Conservation (phyloP, 2,797 vertebrate species). For the Syndactyla subalaris region DNA sequence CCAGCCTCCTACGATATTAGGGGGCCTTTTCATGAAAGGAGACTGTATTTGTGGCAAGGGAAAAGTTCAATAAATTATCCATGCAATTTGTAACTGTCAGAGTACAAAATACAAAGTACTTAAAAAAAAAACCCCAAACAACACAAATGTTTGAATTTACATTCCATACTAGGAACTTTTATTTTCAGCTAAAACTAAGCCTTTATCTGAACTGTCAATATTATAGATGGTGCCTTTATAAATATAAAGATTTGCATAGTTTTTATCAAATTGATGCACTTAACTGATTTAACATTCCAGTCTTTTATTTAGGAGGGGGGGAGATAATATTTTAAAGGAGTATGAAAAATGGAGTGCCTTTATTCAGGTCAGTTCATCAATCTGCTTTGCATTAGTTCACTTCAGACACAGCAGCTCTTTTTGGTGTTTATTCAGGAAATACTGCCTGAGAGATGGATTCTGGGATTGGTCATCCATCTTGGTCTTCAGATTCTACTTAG, state of each 20-base stretch:
- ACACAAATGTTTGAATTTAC: conserved; percentile 54
- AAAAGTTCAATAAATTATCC: conserved; percentile 60
- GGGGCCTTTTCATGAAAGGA: background rate
- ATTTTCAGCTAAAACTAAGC: conserved; percentile 58
- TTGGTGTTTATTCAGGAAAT: background rate
- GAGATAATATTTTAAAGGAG: conserved; percentile 63
- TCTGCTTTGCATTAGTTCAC: background rate
- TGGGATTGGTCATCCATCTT: background rate
- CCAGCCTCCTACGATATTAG: background rate
- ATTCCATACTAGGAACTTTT: conserved; percentile 51
- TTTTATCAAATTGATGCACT: conserved; percentile 71
- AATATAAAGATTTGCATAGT: conserved; percentile 73
- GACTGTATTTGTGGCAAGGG: background rate
- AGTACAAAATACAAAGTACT: conserved; percentile 27
- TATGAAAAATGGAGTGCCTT: conserved; percentile 52
- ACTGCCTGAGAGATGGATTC: background rate
- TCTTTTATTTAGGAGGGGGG: conserved; percentile 29
- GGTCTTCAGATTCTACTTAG: background rate
- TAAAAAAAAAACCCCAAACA: background rate
- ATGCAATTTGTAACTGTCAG: conserved; percentile 71
- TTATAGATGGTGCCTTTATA: conserved; percentile 76
- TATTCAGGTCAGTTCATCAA: conserved; percentile 5
- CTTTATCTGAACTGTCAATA: conserved; percentile 76
- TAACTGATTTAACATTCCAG: conserved; percentile 67
- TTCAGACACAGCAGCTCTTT: background rate